These are phyloP conservation scores for Stercorarius parasiticus DNA, from an alignment of 2,113 vertebrate species.

Conservation along the genomic window DNA sequence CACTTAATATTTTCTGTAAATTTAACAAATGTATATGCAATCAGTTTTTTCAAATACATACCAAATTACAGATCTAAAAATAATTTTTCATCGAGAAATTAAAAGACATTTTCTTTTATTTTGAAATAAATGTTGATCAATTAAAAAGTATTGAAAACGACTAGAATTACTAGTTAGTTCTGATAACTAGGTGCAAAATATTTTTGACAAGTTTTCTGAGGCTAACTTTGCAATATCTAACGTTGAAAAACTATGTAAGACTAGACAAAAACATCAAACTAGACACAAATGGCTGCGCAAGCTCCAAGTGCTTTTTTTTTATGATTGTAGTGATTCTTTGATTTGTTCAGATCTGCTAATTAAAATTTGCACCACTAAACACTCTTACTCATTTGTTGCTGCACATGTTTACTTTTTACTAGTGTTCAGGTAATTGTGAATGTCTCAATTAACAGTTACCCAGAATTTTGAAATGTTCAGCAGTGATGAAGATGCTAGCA, in stretches of 20 bases:
- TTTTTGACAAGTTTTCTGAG: neutral
- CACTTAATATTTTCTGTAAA: neutral
- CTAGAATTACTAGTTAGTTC: neutral
- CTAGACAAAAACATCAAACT: neutral
- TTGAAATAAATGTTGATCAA: neutral
- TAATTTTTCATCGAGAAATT: neutral
- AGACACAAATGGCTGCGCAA: neutral
- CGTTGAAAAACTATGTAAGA: neutral
- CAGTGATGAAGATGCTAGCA: neutral
- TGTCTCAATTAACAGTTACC: neutral
- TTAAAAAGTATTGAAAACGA: neutral
- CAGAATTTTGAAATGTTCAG: neutral
- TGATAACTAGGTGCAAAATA: neutral
- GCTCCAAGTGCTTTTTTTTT: neutral
- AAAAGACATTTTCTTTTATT: neutral
- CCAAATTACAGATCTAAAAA: neutral
- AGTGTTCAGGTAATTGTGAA: neutral
- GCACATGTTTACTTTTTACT: neutral
- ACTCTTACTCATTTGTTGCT: neutral
- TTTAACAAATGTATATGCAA: neutral
- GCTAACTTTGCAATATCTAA: neutral
- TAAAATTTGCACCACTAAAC: neutral
- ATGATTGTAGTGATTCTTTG: neutral
- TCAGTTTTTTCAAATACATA: neutral
- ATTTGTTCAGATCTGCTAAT: neutral